Evolutionary conservation across 92 coral and sea anemone genomes (phyloP).

Genomic region (Nematostella vectensis): DNA sequence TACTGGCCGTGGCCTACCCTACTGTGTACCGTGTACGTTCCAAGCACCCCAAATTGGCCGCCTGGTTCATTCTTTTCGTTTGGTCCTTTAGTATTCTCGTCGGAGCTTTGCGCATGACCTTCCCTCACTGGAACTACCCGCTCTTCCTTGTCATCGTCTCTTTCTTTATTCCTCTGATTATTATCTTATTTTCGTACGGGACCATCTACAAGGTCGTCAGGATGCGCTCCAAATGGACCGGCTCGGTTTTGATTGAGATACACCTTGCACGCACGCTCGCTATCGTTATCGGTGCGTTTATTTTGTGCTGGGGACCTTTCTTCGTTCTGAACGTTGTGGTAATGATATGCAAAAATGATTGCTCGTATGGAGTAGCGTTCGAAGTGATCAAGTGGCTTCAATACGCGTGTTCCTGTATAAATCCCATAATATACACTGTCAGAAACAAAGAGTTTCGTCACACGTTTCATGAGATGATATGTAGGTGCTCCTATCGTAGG

Average conservation of each 20-base stretch:
- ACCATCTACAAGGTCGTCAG: slow-evolving; percentile 69
- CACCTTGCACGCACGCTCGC: slow-evolving; percentile 76
- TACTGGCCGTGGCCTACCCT: slow-evolving; percentile 73
- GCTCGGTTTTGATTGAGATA: slow-evolving; percentile 77
- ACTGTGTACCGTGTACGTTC: slow-evolving; percentile 54
- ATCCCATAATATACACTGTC: slow-evolving; percentile 69
- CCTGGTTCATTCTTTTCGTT: slow-evolving; percentile 42
- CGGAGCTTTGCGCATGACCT: slow-evolving; percentile 32
- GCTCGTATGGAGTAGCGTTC: slow-evolving; percentile 10
- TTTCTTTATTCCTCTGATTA: slow-evolving; percentile 55
- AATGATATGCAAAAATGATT: slow-evolving; percentile 24
- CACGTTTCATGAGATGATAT: slow-evolving; percentile 60
- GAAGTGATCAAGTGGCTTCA: slow-evolving; percentile 64
- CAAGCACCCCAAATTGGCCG: slow-evolving; percentile 57
- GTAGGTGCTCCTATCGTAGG: slow-evolving; percentile 58
- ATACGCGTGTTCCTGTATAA: slow-evolving; percentile 58
- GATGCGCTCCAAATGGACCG: slow-evolving; percentile 74
- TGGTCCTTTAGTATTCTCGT: slow-evolving; percentile 54
- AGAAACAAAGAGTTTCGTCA: slow-evolving; percentile 77
- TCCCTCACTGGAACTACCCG: slow-evolving; percentile 33
- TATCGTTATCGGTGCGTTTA: slow-evolving; percentile 75
- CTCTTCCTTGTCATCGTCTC: slow-evolving; percentile 48
- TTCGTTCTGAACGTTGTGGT: slow-evolving; percentile 49
- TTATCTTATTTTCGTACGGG: slow-evolving; percentile 54
- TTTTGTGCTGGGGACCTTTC: slow-evolving; percentile 88